Evolutionary conservation across 2,113 vertebrate genomes (phyloP).

Genomic region (Lamprologus speciosus): DNA sequence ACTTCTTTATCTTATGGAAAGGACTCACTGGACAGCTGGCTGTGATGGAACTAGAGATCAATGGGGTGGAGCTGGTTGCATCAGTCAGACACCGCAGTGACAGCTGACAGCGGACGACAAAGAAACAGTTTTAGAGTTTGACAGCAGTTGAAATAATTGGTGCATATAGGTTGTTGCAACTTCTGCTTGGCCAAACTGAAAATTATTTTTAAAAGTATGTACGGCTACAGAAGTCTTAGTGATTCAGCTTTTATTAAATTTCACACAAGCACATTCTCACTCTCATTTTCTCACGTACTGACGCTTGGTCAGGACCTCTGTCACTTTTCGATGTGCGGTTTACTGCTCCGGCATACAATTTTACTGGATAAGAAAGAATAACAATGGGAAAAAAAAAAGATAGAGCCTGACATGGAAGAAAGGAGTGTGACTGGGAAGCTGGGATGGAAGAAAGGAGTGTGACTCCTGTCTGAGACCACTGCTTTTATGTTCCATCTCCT

Average conservation of each 20-base stretch:
- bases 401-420: neutral
- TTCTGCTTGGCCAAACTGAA: neutral
- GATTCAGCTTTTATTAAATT: neutral
- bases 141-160: neutral
- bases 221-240: neutral
- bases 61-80: neutral
- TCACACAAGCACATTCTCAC: neutral
- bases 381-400: neutral
- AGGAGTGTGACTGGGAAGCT: neutral
- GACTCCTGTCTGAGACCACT: neutral
- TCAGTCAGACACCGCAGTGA: neutral
- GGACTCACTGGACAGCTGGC: neutral
- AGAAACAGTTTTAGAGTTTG: neutral
- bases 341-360: neutral
- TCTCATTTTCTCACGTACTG: neutral
- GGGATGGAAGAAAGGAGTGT: neutral
- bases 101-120: neutral
- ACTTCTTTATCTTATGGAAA: neutral
- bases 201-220: neutral
- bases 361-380: neutral
- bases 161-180: neutral
- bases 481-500: neutral
- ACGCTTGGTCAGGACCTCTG: neutral
- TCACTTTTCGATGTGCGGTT: neutral
- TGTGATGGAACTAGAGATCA: neutral